Evolutionary conservation across 2,888 invertebrate species (phyloP).

Genomic region (Oconnorella tubifera): DNA sequence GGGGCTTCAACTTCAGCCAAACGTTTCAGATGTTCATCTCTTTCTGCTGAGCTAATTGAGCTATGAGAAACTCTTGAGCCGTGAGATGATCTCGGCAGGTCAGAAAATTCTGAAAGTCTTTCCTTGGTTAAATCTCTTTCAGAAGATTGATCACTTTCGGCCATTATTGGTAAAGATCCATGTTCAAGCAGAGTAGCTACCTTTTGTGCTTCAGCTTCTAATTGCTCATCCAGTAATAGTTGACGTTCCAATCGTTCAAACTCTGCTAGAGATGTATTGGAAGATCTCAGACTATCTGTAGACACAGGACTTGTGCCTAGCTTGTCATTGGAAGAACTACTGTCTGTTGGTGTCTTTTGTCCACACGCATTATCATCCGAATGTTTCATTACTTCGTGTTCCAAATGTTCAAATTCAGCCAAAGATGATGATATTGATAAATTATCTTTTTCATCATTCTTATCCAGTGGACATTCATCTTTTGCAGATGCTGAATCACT

Average conservation of each 20-base stretch:
- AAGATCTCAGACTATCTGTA: conserved; percentile 44
- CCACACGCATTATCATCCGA: conserved; percentile 30
- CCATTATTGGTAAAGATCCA: conserved; percentile 42
- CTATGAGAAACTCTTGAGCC: not conserved
- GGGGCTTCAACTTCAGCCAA: conserved; percentile 19
- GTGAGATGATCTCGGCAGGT: not conserved
- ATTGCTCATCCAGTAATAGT: conserved; percentile 48
- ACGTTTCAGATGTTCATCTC: conserved; percentile 13
- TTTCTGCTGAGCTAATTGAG: not conserved
- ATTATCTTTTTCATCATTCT: conserved; percentile 63
- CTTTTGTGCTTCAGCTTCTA: conserved; percentile 54
- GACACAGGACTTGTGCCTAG: not conserved
- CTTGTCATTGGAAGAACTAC: conserved; percentile 14
- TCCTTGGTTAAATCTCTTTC: conserved; percentile 25
- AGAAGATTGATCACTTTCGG: conserved; percentile 31
- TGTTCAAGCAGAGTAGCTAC: conserved; percentile 52
- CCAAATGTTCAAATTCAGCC: conserved; percentile 72
- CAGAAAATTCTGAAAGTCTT: conserved; percentile 12
- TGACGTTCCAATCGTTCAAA: conserved; percentile 52
- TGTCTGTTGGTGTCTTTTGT: conserved; percentile 16
- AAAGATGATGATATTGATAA: conserved; percentile 80
- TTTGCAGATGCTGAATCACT: conserved; percentile 21
- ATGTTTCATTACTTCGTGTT: conserved; percentile 22
- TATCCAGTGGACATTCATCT: not conserved
- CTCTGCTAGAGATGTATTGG: conserved; percentile 49